Evolutionary conservation across 2,888 invertebrate genomes (phyloP).

Genomic region (Pherbina coryleti): DNA sequence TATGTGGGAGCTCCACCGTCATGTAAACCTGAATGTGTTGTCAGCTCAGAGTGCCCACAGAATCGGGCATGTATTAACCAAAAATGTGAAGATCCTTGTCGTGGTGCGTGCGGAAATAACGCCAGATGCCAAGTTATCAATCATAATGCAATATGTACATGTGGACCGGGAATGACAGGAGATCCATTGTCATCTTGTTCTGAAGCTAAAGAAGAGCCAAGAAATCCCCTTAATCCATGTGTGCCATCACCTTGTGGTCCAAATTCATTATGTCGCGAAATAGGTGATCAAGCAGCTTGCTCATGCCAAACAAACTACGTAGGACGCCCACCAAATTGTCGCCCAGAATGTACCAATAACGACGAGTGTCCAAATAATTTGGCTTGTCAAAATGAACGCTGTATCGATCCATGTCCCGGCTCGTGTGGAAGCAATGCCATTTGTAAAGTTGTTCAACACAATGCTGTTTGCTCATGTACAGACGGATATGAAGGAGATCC

Average conservation of each 20-base stretch:
- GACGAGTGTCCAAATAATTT: slow-evolving; percentile 86
- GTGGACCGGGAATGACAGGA: slow-evolving; percentile 74
- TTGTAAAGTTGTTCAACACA: slow-evolving; percentile 88
- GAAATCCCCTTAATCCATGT: slow-evolving; percentile 76
- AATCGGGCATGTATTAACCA: slow-evolving; percentile 75
- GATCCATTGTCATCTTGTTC: slow-evolving; percentile 75
- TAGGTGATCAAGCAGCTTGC: slow-evolving; percentile 87
- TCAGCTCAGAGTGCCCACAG: slow-evolving; percentile 77
- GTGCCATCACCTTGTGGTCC: slow-evolving; percentile 87
- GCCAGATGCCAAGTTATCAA: slow-evolving; percentile 78
- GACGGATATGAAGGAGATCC: slow-evolving; percentile 88
- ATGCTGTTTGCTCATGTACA: slow-evolving; percentile 83
- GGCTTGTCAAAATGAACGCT: slow-evolving; percentile 85
- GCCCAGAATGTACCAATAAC: slow-evolving; percentile 85
- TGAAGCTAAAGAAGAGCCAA: slow-evolving; percentile 68
- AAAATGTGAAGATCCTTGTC: slow-evolving; percentile 78
- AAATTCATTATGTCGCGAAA: slow-evolving; percentile 83
- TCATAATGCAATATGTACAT: slow-evolving; percentile 79
- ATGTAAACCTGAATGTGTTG: slow-evolving; percentile 77
- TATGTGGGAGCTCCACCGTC: slow-evolving; percentile 76
- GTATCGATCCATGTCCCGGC: slow-evolving; percentile 86
- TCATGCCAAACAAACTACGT: slow-evolving; percentile 84
- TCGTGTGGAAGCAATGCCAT: slow-evolving; percentile 84
- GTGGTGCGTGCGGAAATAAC: slow-evolving; percentile 76
- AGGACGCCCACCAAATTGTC: slow-evolving; percentile 87